Conservation (phyloP, 2,888 invertebrate genomes). For the Brenthis ino region DNA sequence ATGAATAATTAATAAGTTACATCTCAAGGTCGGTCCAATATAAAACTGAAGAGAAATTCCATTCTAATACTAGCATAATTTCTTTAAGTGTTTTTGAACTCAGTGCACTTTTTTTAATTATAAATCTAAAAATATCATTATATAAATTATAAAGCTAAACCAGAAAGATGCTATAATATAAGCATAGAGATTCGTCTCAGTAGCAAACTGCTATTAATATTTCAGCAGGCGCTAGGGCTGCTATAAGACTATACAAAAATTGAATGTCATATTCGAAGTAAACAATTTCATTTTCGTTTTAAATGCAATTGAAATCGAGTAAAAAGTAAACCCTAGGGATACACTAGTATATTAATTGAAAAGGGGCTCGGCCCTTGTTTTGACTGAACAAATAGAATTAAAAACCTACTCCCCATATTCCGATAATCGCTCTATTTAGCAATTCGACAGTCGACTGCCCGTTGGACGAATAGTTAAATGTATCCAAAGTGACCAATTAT, state of each 20-base stretch:
- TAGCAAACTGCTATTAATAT: slow-evolving; percentile 21
- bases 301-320: slow-evolving; percentile 54
- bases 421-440: slow-evolving; percentile 69
- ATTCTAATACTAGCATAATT: no score
- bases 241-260: no score
- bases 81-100: no score
- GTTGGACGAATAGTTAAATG: slow-evolving; percentile 33
- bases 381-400: slow-evolving; percentile 75
- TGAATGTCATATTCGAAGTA: slow-evolving; percentile 30
- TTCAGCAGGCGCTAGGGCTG: slow-evolving; percentile 20
- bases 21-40: no score
- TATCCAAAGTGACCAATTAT: slow-evolving; percentile 11
- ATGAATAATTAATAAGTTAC: no score
- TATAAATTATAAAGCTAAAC: no score
- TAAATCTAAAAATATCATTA: no score
- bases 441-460: slow-evolving; percentile 46
- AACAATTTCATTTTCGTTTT: slow-evolving; percentile 51
- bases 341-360: slow-evolving; percentile 68
- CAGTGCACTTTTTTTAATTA: no score
- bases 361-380: slow-evolving; percentile 70
- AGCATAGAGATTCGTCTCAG: background rate
- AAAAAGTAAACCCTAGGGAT: slow-evolving; percentile 55
- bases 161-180: no score
- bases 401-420: slow-evolving; percentile 59
- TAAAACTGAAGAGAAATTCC: no score